Evolutionary conservation across 2,888 invertebrate genomes (phyloP), one percentile per base, ranked within the genome.

Genomic region (Crepidodera aurea): DNA sequence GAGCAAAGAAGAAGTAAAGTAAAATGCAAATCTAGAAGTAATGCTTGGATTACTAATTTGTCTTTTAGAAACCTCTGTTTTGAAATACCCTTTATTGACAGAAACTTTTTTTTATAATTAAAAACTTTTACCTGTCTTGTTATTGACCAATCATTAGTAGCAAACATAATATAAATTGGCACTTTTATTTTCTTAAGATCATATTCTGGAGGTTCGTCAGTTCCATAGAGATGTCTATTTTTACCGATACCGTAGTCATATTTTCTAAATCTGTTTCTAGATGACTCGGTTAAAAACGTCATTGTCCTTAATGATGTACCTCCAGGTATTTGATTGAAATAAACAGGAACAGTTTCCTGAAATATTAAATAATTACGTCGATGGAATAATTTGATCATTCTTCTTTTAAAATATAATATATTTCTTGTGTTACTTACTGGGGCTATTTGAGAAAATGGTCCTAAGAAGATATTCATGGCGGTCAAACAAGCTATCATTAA

Each of bases 81-180:
- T n/a, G n/a, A n/a, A n/a, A n/a, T n/a, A n/a, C n/a, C n/a, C n/a
- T n/a, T n/a, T n/a, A n/a, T n/a, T n/a, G n/a, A n/a, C n/a, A n/a
- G n/a, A n/a, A n/a, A n/a, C n/a, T n/a, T n/a, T n/a, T n/a, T n/a
- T n/a, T n/a, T n/a, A n/a, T n/a, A n/a, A n/a, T n/a, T n/a, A n/a
- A n/a, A n/a, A n/a, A n/a, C n/a, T n/a, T 80, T 77, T 81, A 87
- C 87, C 71, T 78, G 73, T 77, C 83, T 84, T 22, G 83, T 83
- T 19, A 87, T 86, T 2, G 89, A 77, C 75, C 84, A 84, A 73
- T 90, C 90, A 69, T 87, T 87, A 63, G 84, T 83, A 5, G 88
- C 88, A 64, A 88, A 87, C 48, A 88, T 83, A 13, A 90, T 70
- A 1, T 83, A 81, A 1, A 87, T 84, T 0, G 90, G 89, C 32